Percentiles rank a stretch among this genome's conserved stretches.
Evolutionary conservation across 1,140 invertebrate species (phyloP).

Genomic region (Neodiprion pinetum): DNA sequence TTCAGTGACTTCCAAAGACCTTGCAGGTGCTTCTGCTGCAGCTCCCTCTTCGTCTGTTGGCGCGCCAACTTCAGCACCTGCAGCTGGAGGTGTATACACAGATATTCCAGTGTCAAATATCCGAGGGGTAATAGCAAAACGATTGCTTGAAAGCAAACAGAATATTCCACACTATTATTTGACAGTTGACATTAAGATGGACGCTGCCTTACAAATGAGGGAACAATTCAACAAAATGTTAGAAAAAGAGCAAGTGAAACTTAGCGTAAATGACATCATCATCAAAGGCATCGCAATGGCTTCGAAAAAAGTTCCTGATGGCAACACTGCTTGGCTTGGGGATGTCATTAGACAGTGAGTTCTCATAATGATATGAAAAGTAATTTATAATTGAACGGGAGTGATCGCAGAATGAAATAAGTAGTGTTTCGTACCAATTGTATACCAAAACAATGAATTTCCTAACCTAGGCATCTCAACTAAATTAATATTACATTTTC

Average conservation of each 20-base stretch:
- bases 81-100: conserved; percentile 64
- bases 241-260: conserved; percentile 81
- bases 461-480: background rate
- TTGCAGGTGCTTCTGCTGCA: conserved; percentile 65
- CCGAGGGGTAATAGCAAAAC: conserved; percentile 88
- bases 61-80: conserved; percentile 39
- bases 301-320: conserved; percentile 91
- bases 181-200: conserved; percentile 85
- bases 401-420: conserved; percentile 26
- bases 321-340: conserved; percentile 96
- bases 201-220: conserved; percentile 72
- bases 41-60: conserved; percentile 47
- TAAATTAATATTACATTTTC: conserved; percentile 8
- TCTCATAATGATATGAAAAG: conserved; percentile 8
- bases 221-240: conserved; percentile 79
- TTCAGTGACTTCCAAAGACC: conserved; percentile 87
- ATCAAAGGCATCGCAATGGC: conserved; percentile 95
- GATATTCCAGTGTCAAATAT: conserved; percentile 92
- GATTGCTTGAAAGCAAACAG: conserved; percentile 91
- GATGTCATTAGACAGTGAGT: conserved; percentile 92
- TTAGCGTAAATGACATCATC: conserved; percentile 97
- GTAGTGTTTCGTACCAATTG: conserved; percentile 7
- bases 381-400: conserved; percentile 14
- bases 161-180: conserved; percentile 98
- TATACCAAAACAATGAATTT: background rate